phyloP scores from a whole-genome alignment of 2,888 invertebrate species.

The Phyllotreta striolata region DNA sequence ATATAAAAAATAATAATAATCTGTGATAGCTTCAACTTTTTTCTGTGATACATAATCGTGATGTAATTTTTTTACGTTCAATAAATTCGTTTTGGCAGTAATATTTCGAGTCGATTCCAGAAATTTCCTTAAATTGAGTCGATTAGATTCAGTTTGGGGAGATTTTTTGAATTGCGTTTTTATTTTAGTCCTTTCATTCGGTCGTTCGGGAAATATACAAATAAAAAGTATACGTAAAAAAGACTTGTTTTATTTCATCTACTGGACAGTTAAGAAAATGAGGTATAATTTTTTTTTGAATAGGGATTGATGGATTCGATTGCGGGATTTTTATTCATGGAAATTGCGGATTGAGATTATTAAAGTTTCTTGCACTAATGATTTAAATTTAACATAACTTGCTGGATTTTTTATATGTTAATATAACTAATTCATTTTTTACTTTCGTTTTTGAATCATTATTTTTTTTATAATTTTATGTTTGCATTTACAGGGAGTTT shows the following conservation, averaged over 20 bases:
- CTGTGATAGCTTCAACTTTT: constrained; percentile 38
- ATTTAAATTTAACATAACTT: constrained; percentile 28
- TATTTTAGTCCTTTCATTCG: constrained; percentile 52
- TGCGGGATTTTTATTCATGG: constrained; percentile 10
- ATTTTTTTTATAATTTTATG: too few relatives aligned
- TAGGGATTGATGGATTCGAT: constrained; percentile 5
- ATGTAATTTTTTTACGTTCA: constrained; percentile 54
- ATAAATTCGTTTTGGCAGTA: constrained; percentile 57
- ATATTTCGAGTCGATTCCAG: constrained; percentile 54
- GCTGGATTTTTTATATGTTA: constrained; percentile 4
- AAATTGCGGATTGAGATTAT: neutral
- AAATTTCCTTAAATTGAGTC: constrained; percentile 53
- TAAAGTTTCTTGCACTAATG: constrained; percentile 46
- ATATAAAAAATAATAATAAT: constrained; percentile 22
- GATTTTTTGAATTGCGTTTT: constrained; percentile 58
- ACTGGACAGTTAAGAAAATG: constrained; percentile 32
- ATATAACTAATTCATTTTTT: too few relatives aligned
- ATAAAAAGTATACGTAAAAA: constrained; percentile 46
- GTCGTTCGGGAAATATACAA: constrained; percentile 40
- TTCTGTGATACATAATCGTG: constrained; percentile 55
- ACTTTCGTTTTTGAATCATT: too few relatives aligned
- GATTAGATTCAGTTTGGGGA: constrained; percentile 48
- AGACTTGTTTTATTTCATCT: constrained; percentile 54
- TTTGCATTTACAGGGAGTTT: too few relatives aligned
- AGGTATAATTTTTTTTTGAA: constrained; percentile 26